These are phyloP conservation scores for Perca schrenkii DNA, from an alignment of 2,113 vertebrate genomes.

Conservation along the genomic window DNA sequence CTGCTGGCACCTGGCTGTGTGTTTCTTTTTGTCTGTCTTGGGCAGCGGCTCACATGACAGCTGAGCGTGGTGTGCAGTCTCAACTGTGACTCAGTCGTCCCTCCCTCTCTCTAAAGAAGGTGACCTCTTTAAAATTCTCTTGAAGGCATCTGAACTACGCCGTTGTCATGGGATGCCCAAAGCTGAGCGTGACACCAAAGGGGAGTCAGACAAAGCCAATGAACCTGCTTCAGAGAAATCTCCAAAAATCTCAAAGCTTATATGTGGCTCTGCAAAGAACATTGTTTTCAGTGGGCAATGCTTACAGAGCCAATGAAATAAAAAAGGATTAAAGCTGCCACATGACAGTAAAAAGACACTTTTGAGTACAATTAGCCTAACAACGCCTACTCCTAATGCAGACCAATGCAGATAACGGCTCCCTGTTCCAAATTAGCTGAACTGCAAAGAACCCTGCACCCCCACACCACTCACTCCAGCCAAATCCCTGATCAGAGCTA, in stretches of 20 bases:
- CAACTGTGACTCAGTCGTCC: constrained; percentile 74
- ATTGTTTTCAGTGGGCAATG: constrained; percentile 49
- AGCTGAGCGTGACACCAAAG: constrained; percentile 48
- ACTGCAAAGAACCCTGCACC: constrained; percentile 52
- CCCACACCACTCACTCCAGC: constrained; percentile 61
- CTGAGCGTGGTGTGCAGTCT: constrained; percentile 64
- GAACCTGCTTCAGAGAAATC: constrained; percentile 62
- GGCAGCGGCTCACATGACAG: constrained; percentile 57
- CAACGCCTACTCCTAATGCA: constrained; percentile 61
- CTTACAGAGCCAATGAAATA: constrained; percentile 34
- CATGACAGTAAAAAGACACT: constrained; percentile 67
- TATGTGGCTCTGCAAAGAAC: constrained; percentile 23
- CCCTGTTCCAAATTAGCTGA: constrained; percentile 61
- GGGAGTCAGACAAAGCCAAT: constrained; percentile 49
- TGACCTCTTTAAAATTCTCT: constrained; percentile 78
- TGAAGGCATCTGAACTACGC: constrained; percentile 58
- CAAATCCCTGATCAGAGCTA: constrained; percentile 58
- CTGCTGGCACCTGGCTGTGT: constrained; percentile 46
- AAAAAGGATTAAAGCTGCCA: constrained; percentile 60
- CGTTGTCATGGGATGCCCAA: constrained; percentile 60
- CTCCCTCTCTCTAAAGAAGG: constrained; percentile 65
- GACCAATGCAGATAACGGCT: constrained; percentile 65
- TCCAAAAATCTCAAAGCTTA: constrained; percentile 44
- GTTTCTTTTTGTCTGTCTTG: constrained; percentile 51
- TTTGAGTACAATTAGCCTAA: constrained; percentile 68